Evolutionary conservation across 2,113 vertebrate species (phyloP).

Genomic region (Solenodon paradoxus): DNA sequence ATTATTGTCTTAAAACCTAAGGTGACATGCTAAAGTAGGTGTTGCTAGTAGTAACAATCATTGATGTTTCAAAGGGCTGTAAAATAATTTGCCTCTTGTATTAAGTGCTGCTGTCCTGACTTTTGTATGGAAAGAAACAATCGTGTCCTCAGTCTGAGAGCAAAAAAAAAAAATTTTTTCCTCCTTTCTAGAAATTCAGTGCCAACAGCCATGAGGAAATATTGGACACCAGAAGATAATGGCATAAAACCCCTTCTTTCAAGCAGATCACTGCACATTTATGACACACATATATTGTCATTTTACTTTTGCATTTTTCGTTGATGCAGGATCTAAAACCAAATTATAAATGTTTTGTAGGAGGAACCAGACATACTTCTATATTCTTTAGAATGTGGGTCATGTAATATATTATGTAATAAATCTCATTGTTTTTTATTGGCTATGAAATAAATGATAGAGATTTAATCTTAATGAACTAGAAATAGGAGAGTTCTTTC

Average conservation of each 20-base stretch:
- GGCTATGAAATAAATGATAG: conserved; percentile 6
- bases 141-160: no score
- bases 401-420: not conserved
- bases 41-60: not conserved
- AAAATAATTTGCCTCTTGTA: not conserved
- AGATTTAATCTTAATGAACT: not conserved
- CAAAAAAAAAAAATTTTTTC: no score
- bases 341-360: not conserved
- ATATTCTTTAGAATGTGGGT: not conserved
- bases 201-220: not conserved
- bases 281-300: not conserved
- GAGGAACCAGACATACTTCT: not conserved
- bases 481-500: not conserved
- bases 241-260: not conserved
- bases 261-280: not conserved
- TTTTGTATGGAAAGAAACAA: not conserved
- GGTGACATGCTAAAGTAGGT: not conserved
- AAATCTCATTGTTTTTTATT: not conserved
- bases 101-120: not conserved
- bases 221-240: not conserved
- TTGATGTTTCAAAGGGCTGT: not conserved
- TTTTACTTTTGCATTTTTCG: not conserved
- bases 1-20: not conserved
- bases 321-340: not conserved
- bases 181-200: not conserved